Evolutionary conservation across 1,140 invertebrate species (phyloP), one percentile per base, ranked within the genome.

Genomic region (Zaprionus nigranus): DNA sequence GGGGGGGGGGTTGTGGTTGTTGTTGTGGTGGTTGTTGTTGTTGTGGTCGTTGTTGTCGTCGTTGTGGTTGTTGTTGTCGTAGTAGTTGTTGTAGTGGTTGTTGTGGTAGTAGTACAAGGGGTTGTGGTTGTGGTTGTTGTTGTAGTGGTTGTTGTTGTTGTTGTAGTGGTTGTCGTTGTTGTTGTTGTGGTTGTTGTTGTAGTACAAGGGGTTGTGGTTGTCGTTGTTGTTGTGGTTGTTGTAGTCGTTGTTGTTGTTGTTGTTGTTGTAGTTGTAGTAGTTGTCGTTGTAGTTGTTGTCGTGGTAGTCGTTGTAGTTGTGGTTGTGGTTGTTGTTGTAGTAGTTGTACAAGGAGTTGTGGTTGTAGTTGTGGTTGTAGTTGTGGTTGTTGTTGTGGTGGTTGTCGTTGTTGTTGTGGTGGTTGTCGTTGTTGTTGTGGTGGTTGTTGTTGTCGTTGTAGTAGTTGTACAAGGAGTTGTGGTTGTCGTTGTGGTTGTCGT

Each of bases 121-220:
- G 28, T 58, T 0, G 57, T 38, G 0, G 59, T 60, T 1, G 58
- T 71, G 4, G 60, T 64, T 4, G 43, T 64, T 0, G 57, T 24
- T 2, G 38, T 57, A 0, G 61, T 61, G 0, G 66, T 71, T 1
- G 43, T 61, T 1, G 59, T 64, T 0, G 68, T 22, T 0, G 74
- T 20, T 2, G 70, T 63, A 0, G 69, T 71, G 30, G 67, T 70
- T 0, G 64, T 57, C 20, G 40, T 38, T 0, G 68, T 62, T 1
- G 69, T 59, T 0, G 68, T 63, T 3, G 56, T 20, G 4, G 46
- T 59, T 26, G 40, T 46, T 0, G 43, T 74, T 11, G 71, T 56
- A 1, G 60, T 71, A 17, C 17, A 17, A 17, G 17, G 17, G 17
- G 59, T 15, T 12, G 60, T 43, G 0, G 63, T 66, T 2, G 63